Evolutionary conservation across 2,797 vertebrate species (phyloP).

Genomic region (Pseudochirops cupreus): DNA sequence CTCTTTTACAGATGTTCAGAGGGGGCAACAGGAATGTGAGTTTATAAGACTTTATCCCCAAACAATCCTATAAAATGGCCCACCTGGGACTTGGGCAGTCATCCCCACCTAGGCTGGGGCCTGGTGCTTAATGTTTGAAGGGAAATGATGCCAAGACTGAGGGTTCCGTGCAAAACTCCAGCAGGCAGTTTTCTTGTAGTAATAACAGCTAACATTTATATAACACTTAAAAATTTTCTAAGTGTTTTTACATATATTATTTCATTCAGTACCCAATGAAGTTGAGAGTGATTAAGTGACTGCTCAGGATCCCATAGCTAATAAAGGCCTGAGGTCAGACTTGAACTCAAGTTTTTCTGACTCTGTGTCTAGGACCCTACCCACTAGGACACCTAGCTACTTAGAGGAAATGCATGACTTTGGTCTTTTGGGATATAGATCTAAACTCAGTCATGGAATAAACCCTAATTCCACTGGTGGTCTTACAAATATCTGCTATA

Average conservation of each 20-base stretch:
- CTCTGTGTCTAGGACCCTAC: not conserved
- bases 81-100: not conserved
- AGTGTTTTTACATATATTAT: not conserved
- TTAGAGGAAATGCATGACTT: not conserved
- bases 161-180: not conserved
- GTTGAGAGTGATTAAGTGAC: not conserved
- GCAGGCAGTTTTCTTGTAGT: not conserved
- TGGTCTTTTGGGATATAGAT: not conserved
- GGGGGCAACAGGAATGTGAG: not conserved
- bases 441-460: not conserved
- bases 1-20: not conserved
- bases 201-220: not conserved
- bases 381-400: not conserved
- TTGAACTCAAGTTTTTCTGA: not conserved
- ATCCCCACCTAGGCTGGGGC: not conserved
- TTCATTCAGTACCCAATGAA: not conserved
- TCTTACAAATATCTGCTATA: not conserved
- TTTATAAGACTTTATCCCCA: constrained; percentile 8
- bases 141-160: not conserved
- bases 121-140: not conserved
- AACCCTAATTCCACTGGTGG: not conserved
- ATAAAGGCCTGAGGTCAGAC: not conserved
- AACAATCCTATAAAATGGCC: not conserved
- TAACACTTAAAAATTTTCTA: not conserved
- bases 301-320: not conserved